Evolutionary conservation across 2,797 vertebrate genomes (phyloP).

Genomic region (Alosa sapidissima): DNA sequence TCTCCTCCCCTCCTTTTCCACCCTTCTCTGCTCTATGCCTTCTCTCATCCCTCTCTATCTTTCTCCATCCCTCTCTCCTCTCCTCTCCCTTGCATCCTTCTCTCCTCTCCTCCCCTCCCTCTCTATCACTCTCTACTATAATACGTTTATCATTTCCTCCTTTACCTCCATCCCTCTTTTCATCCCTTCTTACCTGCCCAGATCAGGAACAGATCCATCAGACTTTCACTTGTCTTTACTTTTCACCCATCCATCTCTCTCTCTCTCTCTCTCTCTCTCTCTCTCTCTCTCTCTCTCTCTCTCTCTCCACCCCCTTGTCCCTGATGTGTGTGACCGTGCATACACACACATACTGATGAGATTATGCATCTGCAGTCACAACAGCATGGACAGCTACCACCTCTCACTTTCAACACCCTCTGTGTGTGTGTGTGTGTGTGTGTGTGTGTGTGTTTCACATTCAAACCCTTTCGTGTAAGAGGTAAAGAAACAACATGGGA

Average conservation of each 20-base stretch:
- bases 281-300: background rate
- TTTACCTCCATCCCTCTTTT: too few relatives aligned
- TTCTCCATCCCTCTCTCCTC: background rate
- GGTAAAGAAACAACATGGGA: too few relatives aligned
- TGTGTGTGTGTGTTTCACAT: background rate
- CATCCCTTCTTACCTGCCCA: too few relatives aligned
- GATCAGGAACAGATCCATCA: too few relatives aligned
- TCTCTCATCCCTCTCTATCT: background rate
- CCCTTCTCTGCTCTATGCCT: background rate
- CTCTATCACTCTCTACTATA: background rate
- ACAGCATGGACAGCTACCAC: constrained; percentile 59
- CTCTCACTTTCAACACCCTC: too few relatives aligned
- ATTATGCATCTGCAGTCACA: constrained; percentile 68
- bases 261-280: background rate
- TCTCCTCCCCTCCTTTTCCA: background rate
- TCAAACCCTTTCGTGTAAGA: too few relatives aligned
- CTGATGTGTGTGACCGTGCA: constrained; percentile 60
- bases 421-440: background rate
- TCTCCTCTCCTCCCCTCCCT: background rate
- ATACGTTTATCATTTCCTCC: too few relatives aligned
- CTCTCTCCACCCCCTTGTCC: background rate
- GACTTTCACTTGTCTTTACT: background rate
- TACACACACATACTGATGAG: constrained; percentile 64
- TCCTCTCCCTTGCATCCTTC: constrained; percentile 26
- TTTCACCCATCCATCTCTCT: background rate